A percentile compares a stretch with the other conserved stretches of the same genome.
These are phyloP conservation scores for Tipula lateralis DNA, from an alignment of 2,888 invertebrate species.

Conservation along the genomic window DNA sequence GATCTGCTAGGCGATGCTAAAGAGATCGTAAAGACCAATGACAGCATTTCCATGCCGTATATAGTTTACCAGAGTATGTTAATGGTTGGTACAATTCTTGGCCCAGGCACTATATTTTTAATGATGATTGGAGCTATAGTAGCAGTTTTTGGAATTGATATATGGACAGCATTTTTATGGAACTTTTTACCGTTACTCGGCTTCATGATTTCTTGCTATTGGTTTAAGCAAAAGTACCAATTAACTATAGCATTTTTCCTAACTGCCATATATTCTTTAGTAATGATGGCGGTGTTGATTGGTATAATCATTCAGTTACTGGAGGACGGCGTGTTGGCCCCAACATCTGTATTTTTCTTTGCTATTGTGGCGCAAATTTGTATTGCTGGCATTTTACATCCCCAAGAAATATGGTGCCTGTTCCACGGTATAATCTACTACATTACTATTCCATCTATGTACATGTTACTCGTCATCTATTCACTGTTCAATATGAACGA, in stretches of 20 bases:
- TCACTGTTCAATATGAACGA: no score
- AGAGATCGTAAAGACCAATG: no score
- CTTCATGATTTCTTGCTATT: slow-evolving; percentile 62
- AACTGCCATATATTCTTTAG: slow-evolving; percentile 71
- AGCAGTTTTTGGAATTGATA: no score
- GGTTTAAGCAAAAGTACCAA: slow-evolving; percentile 61
- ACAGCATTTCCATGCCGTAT: no score
- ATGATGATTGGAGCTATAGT: no score
- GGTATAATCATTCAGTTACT: slow-evolving; percentile 73
- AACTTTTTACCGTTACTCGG: slow-evolving; percentile 58
- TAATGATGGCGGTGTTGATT: slow-evolving; percentile 83
- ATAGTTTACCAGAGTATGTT: no score
- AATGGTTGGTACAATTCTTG: no score
- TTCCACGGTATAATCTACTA: slow-evolving; percentile 54
- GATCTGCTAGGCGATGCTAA: no score
- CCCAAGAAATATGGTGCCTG: slow-evolving; percentile 72
- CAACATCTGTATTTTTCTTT: slow-evolving; percentile 78
- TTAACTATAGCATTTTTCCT: slow-evolving; percentile 68
- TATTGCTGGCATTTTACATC: slow-evolving; percentile 67
- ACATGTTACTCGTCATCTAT: no score
- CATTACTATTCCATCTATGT: no score
- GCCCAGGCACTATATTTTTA: no score
- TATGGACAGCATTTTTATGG: slow-evolving; percentile 36
- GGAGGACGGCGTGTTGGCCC: no score
- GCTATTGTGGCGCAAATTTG: slow-evolving; percentile 64